phyloP scores from a whole-genome alignment of 1,140 invertebrate species.

The Pemphigus obesinymphae region DNA sequence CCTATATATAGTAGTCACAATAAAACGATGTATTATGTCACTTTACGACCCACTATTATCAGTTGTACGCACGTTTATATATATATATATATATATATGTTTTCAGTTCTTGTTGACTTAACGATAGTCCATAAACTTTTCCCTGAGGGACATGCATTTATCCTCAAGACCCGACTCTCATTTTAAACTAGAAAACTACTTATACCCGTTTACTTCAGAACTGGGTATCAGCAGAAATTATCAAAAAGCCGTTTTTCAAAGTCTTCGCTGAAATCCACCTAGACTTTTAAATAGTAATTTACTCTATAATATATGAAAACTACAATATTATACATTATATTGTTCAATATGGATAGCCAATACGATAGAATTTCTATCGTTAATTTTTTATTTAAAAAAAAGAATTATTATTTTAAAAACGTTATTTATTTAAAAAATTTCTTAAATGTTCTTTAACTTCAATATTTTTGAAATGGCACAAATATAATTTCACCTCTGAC shows the following conservation, averaged over 20 bases:
- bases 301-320: too few species aligned
- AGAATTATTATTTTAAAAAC: too few species aligned
- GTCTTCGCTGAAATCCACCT: not conserved
- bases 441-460: too few species aligned
- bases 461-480: too few species aligned
- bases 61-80: not conserved
- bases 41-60: constrained; percentile 1
- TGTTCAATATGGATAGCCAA: too few species aligned
- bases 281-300: not conserved
- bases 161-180: not conserved
- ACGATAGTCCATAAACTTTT: constrained; percentile 11
- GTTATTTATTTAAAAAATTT: too few species aligned
- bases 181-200: constrained; percentile 7
- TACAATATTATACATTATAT: too few species aligned
- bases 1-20: not conserved
- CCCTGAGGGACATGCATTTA: not conserved
- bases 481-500: too few species aligned
- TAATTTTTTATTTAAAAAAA: too few species aligned
- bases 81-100: not conserved
- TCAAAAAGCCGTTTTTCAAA: not conserved
- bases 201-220: not conserved
- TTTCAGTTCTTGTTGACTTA: constrained; percentile 15
- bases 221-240: not conserved
- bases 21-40: constrained; percentile 23
- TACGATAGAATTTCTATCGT: too few species aligned